Percentiles rank a stretch among this genome's conserved stretches.
phyloP scores from a whole-genome alignment of 2,797 vertebrate genomes.

The Mus spretus region DNA sequence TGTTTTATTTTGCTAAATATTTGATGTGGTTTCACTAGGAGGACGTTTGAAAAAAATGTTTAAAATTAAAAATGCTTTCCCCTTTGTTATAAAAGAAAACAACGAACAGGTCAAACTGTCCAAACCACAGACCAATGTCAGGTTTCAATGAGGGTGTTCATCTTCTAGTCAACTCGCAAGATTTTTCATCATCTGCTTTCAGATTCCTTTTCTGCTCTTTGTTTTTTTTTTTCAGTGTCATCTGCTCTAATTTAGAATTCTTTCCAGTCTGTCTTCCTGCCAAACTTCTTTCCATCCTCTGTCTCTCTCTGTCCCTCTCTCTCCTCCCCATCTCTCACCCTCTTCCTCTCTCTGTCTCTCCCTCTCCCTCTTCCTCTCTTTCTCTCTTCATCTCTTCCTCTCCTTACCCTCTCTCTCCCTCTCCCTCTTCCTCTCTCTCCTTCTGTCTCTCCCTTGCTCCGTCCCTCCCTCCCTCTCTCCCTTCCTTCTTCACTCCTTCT shows the following conservation, averaged over 20 bases:
- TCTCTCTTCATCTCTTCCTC: accelerated
- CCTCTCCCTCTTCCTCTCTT: neutral
- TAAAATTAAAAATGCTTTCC: neutral
- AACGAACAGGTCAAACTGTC: neutral
- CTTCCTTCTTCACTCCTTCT: neutral
- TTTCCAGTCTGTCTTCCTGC: neutral
- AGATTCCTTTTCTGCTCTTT: neutral
- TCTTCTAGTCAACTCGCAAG: neutral
- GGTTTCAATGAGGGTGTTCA: neutral
- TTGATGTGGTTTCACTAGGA: neutral
- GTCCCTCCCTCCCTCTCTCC: no score
- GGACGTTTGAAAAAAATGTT: neutral
- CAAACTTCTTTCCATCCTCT: neutral
- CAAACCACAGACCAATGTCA: neutral
- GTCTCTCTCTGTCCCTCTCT: no score
- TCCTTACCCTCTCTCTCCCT: accelerated
- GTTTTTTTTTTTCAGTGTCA: neutral
- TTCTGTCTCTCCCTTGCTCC: no score
- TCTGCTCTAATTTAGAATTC: no score
- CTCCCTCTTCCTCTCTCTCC: accelerated
- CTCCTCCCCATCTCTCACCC: no score
- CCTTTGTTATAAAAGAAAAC: neutral
- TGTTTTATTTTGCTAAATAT: neutral
- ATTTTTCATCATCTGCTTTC: neutral
- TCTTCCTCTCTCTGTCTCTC: neutral